Evolutionary conservation across 2,797 vertebrate genomes (phyloP), one percentile per base, ranked within the genome.

Genomic region (Chelmon rostratus): DNA sequence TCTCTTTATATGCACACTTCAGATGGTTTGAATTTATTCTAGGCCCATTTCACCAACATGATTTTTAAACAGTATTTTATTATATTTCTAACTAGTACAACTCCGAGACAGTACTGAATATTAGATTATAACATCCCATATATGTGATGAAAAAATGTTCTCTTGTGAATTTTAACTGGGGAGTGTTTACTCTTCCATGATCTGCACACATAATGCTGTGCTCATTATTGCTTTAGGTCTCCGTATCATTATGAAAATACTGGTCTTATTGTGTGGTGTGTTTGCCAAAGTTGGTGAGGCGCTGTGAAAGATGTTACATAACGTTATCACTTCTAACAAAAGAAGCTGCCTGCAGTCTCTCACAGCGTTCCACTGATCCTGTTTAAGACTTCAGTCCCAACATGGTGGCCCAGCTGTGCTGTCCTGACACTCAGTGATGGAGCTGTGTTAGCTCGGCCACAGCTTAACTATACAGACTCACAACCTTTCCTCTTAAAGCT

Each of bases 11-110:
- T 28, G 21, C 42, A 53, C 59, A 28, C 40, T 2, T 13, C 40
- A 42, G 9, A 42, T 9, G 61, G 5, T 62, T 33, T 53, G 16
- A 8, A 9, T 79, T 71, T 82, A 78, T 82, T 86, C 76, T 44
- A 50, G 62, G 49, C 61, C 83, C 16, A 52, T 56, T 61, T 62
- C 53, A 62, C 50, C 5, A 25, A 25, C 50, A 11, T 12, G 13
- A 8, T 25, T 70, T 67, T 23, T 40, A 7, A 63, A 25, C 4
- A 9, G 23, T 62, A 15, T 52, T 72, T 40, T 25, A 3, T 63
- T 19, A 6, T 33, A 10, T 44, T 38, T 50, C 59, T 35, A 68
- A 52, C 12, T 35, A 50, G 35, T 15, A 25, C 10, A 59, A n/a
- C 23, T 50, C 33, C 50, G 4, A 50, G 31, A 65, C 31, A 18